Conservation (phyloP, 2,888 invertebrate species). For the Chrysolina haemoptera region DNA sequence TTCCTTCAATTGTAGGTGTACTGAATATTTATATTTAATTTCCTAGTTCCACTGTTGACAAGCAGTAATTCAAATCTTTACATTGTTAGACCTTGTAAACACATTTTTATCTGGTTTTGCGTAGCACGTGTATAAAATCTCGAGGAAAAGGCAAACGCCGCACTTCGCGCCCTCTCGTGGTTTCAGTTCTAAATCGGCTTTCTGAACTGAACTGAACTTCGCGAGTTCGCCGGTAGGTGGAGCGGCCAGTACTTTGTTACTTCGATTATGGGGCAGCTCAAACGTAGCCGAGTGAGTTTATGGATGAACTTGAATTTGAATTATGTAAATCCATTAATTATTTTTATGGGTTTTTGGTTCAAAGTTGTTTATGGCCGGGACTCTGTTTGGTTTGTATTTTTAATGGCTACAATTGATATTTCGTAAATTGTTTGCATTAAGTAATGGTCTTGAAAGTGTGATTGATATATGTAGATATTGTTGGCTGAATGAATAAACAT, state of each 20-base stretch:
- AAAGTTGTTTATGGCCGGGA: background rate
- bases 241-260: conserved; percentile 7
- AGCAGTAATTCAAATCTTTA: background rate
- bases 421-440: background rate
- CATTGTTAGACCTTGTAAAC: conserved; percentile 11
- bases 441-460: background rate
- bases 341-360: conserved; percentile 4
- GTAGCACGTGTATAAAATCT: background rate
- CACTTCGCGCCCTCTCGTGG: conserved; percentile 48
- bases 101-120: conserved; percentile 4
- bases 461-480: background rate
- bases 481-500: no score
- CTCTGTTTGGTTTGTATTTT: background rate
- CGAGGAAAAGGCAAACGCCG: background rate
- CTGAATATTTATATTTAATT: background rate
- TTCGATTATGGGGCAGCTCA: background rate
- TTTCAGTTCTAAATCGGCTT: conserved; percentile 1
- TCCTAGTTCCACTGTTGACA: background rate
- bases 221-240: conserved; percentile 40
- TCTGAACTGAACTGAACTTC: conserved; percentile 19
- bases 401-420: background rate
- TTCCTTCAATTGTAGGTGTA: no score
- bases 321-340: conserved; percentile 23
- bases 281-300: background rate
- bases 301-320: conserved; percentile 25